Evolutionary conservation across 2,113 vertebrate species (phyloP).

Genomic region (Erinaceus europaeus): DNA sequence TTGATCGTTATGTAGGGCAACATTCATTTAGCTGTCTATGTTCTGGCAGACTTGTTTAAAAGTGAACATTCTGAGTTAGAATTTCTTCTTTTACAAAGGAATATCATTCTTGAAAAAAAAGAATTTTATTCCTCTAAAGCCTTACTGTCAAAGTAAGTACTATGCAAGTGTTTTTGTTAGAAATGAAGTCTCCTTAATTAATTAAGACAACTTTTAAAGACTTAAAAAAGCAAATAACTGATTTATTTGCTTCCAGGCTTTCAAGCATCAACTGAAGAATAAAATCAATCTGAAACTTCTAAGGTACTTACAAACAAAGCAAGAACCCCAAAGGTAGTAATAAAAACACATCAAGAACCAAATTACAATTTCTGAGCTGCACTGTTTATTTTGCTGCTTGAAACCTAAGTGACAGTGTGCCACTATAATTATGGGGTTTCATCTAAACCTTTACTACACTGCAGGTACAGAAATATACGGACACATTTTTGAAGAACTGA

Average conservation of each 20-base stretch:
- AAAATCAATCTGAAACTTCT: conserved; percentile 63
- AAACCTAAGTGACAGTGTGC: conserved; percentile 89
- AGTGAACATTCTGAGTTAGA: conserved; percentile 69
- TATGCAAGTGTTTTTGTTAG: conserved; percentile 62
- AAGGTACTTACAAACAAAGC: conserved; percentile 63
- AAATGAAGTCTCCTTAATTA: conserved; percentile 62
- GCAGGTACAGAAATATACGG: conserved; percentile 88
- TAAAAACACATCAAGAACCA: conserved; percentile 84
- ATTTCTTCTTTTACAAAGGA: conserved; percentile 62
- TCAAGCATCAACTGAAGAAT: conserved; percentile 58
- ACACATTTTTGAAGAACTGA: conserved; percentile 87
- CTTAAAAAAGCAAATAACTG: conserved; percentile 65
- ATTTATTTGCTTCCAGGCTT: conserved; percentile 55
- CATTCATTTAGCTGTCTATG: conserved; percentile 77
- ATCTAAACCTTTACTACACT: conserved; percentile 88
- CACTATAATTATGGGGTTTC: conserved; percentile 84
- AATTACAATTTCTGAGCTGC: conserved; percentile 88
- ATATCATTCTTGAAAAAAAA: conserved; percentile 53
- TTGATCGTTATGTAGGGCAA: conserved; percentile 49
- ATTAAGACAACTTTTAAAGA: conserved; percentile 67
- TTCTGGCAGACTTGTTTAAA: conserved; percentile 71
- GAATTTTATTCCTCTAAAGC: conserved; percentile 64
- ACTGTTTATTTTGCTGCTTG: conserved; percentile 92
- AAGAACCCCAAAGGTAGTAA: conserved; percentile 73
- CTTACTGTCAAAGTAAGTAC: conserved; percentile 58